Base-by-base conservation (phyloP, 2,797 vertebrate genomes). In the Sebastes oblongus region DNA sequence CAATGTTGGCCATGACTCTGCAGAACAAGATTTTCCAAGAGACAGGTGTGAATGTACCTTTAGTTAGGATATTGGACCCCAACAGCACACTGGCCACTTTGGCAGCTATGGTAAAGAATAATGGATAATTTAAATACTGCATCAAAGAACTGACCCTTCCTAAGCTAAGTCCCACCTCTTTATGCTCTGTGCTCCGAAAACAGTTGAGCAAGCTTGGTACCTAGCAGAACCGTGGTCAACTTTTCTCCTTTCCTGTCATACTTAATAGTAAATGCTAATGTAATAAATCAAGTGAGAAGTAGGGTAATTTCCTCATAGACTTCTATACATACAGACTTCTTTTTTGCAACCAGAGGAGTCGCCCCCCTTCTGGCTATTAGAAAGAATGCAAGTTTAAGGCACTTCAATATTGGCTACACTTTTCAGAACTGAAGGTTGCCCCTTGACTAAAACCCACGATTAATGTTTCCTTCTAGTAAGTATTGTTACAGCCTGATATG, bases 1-100 rank as follows among this genome's bases (percentile, higher is more conserved):
- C 97, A 0, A 96, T 98, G 96, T 83, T 96, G 81, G 96, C 96
- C 60, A 96, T 97, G 96, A 97, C 96, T 24, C 86, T 98, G 82
- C 96, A 97, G 91, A 97, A 96, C 84, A 94, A 90, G 9, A 92
- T 97, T 75, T 97, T 96, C 64, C 93, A 94, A 75, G 96, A 97
- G 39, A 93, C 90, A 11, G 95, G 92, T 4, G 92, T 97, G 22
- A 96, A 95, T 73, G 89, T 98, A 66, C 95, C 96, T 79, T 80
- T 97, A 58, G 91, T 96, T 22, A 92, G 88, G 82, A 88, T 97
- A 70, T 84, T 98, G 72, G 97, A 97, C 86, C 96, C 96, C 62
- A 93, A 90, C 39, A 89, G 83, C 77, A 95, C 94, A 29, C 30
- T 94, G 22, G 84, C 70, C 27, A 90, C 86, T 72, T 90, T 96